Percentiles rank a stretch among this genome's conserved stretches.
These are phyloP conservation scores for Drosophila melanica DNA, from an alignment of 1,140 invertebrate species.

Conservation along the genomic window DNA sequence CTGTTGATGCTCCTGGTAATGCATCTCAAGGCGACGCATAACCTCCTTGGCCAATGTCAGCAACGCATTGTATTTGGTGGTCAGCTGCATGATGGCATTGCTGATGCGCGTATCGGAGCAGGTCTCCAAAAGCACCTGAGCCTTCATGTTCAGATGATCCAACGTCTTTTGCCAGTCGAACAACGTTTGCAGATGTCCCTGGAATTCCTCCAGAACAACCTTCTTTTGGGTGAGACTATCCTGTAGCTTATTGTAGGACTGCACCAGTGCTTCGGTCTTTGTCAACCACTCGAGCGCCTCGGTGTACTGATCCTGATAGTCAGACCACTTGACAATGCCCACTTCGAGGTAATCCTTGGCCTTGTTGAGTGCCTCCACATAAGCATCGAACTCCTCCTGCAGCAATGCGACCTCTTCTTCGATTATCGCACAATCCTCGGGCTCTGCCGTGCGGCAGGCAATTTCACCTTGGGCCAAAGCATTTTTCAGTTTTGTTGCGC, in stretches of 20 bases:
- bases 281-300: conserved; percentile 95
- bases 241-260: conserved; percentile 95
- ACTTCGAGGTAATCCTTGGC: conserved; percentile 93
- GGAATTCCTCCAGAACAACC: conserved; percentile 94
- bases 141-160: conserved; percentile 95
- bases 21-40: conserved; percentile 94
- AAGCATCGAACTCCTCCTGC: conserved; percentile 94
- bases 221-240: conserved; percentile 95
- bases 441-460: conserved; percentile 91
- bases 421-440: conserved; percentile 94
- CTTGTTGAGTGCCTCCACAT: conserved; percentile 90
- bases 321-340: conserved; percentile 96
- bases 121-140: conserved; percentile 94
- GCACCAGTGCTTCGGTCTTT: conserved; percentile 93
- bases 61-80: conserved; percentile 97
- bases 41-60: conserved; percentile 96
- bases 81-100: conserved; percentile 96
- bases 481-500: conserved; percentile 91
- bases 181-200: conserved; percentile 94
- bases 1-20: conserved; percentile 96
- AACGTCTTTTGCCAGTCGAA: conserved; percentile 97
- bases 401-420: conserved; percentile 95
- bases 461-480: conserved; percentile 92
- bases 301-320: conserved; percentile 96
- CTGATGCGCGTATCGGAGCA: conserved; percentile 97